Evolutionary conservation across 2,797 vertebrate species (phyloP).

Genomic region (Chaetophractus vellerosus): DNA sequence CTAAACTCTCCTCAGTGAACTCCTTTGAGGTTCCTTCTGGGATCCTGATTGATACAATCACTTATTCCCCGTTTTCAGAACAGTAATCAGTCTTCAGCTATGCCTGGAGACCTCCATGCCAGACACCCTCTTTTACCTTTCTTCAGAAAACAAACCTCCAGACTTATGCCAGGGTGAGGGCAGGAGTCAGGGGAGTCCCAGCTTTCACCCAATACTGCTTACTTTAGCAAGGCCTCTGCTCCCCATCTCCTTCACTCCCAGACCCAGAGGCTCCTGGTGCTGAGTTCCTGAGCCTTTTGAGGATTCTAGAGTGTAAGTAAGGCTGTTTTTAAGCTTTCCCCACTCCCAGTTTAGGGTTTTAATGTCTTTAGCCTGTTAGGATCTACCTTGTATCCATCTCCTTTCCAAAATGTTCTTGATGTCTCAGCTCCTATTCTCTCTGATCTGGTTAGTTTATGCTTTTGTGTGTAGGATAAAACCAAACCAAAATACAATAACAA

Average conservation of each 20-base stretch:
- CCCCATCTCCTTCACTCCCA: background rate
- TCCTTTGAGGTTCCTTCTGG: background rate
- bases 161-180: background rate
- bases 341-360: background rate
- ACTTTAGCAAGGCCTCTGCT: background rate
- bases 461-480: conserved; percentile 20
- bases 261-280: background rate
- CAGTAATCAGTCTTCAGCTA: background rate
- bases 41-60: background rate
- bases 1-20: background rate
- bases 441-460: background rate
- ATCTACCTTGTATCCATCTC: background rate
- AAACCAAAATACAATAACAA: background rate
- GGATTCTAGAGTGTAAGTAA: background rate
- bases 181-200: background rate
- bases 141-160: background rate
- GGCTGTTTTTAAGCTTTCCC: background rate
- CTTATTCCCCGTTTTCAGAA: conserved; percentile 6
- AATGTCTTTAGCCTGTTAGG: background rate
- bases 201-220: background rate
- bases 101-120: background rate
- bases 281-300: background rate
- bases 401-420: conserved; percentile 8
- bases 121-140: background rate
- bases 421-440: background rate